Base-by-base conservation (phyloP, 2,113 vertebrate species). In the Pelecanus crispus region DNA sequence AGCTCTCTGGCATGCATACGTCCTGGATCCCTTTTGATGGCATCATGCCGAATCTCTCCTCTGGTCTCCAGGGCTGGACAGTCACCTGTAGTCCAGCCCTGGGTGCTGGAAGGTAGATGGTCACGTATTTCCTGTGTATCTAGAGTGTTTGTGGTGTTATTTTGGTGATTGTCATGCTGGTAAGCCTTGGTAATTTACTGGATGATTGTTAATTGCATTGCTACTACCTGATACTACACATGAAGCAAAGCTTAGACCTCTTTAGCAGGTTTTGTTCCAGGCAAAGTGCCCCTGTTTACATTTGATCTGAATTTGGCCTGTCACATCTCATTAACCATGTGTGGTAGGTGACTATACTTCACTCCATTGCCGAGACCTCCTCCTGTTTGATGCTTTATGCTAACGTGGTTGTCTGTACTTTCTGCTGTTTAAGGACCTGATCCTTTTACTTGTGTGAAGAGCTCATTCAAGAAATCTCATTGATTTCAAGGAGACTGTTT, bases 391-490 rank as follows among this genome's bases (percentile, higher is more conserved):
- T 83, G 91, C 62, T 91, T 96, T 79, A 74, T 78, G 70, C 82
- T 94, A 87, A 72, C 82, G 7, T 74, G 86, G 81, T 55, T 0
- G 7, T 53, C 58, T 38, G 4, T 74, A 49, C 80, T 88, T 93
- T 90, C 79, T 93, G 82, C 82, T 94, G 50, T 81, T 91, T 90
- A 71, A 95, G 84, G 92, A 93, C 61, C 58, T 94, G 90, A 73
- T 95, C 79, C 89, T 94, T 95, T 93, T 90, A 67, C 86, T 92
- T 73, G 61, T 87, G 90, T 96, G 91, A 95, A 91, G 92, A 93
- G 47, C 89, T 90, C 65, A 75, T 86, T 91, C 88, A 96, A 91
- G 93, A 89, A 96, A 92, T 86, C 73, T 92, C 68, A 78, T 94
- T 91, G 94, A 91, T 93, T 94, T 96, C 81, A 87, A 94, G 86